Conservation (phyloP, 2,797 vertebrate species). For the Pteronotus mesoamericanus region DNA sequence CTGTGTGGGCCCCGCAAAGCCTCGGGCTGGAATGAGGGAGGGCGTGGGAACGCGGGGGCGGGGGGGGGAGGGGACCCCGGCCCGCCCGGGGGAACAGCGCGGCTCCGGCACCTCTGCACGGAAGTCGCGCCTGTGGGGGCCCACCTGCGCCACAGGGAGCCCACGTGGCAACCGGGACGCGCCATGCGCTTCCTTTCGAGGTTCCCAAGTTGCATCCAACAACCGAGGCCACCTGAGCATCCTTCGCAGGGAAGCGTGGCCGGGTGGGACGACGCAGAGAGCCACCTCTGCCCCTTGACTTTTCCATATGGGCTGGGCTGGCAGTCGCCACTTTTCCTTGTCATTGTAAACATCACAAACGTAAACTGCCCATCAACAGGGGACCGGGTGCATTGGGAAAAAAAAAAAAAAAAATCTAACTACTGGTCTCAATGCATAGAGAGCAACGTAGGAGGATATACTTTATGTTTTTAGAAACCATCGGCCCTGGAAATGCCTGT, state of each 20-base stretch:
- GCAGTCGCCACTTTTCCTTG: no score
- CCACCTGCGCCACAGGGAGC: background rate
- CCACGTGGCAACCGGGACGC: background rate
- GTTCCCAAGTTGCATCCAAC: background rate
- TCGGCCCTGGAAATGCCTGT: background rate
- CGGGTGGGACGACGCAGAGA: background rate
- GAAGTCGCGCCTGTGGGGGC: background rate
- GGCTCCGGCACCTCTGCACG: accelerated
- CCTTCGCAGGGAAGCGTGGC: background rate
- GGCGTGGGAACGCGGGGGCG: accelerated
- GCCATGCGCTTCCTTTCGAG: background rate
- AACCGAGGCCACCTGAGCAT: background rate
- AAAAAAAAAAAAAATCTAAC: background rate
- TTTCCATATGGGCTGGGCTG: background rate
- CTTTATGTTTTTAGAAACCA: background rate
- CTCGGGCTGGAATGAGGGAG: background rate
- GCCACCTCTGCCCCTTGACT: background rate
- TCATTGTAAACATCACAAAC: background rate
- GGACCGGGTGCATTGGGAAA: background rate
- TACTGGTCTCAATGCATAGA: background rate
- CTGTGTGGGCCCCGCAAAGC: accelerated
- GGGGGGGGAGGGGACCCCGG: background rate
- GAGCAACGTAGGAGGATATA: accelerated
- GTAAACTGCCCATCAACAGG: background rate
- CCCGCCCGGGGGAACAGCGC: accelerated